These are phyloP conservation scores for Pachydiplax longipennis DNA, from an alignment of 2,888 invertebrate genomes.

Conservation along the genomic window DNA sequence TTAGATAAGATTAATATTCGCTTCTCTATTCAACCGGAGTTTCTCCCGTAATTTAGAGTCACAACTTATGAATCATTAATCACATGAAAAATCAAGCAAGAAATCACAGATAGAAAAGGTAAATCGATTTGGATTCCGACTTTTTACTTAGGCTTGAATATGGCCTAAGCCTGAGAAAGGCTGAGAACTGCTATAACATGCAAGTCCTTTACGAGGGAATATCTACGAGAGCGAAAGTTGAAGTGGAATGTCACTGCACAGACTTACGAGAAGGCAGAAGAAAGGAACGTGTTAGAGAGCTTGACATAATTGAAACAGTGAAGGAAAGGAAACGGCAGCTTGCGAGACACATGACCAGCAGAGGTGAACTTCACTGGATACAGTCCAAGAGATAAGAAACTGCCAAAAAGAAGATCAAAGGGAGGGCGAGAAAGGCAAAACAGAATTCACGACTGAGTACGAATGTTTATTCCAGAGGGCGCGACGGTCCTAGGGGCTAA, in stretches of 20 bases:
- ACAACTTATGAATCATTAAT: too few species aligned
- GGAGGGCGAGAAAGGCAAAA: not conserved
- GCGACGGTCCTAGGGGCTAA: too few species aligned
- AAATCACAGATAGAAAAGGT: too few species aligned
- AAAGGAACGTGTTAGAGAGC: not conserved
- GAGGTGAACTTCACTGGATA: not conserved
- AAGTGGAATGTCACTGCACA: not conserved
- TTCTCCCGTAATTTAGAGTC: too few species aligned
- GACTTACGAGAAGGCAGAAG: not conserved
- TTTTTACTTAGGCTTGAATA: too few species aligned
- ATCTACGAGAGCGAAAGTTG: not conserved
- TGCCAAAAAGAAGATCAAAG: not conserved
- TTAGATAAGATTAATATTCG: too few species aligned
- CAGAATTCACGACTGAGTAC: not conserved
- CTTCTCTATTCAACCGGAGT: too few species aligned
- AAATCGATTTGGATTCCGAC: too few species aligned
- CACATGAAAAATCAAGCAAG: too few species aligned
- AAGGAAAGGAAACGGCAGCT: not conserved
- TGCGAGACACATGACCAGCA: not conserved
- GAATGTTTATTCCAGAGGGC: not conserved
- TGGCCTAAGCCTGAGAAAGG: too few species aligned
- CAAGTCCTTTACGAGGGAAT: not conserved
- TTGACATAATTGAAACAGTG: not conserved
- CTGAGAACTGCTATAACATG: not conserved
- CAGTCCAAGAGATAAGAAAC: not conserved